Conservation (phyloP, 2,888 invertebrate genomes). For the Mimumesa dahlbomi region DNA sequence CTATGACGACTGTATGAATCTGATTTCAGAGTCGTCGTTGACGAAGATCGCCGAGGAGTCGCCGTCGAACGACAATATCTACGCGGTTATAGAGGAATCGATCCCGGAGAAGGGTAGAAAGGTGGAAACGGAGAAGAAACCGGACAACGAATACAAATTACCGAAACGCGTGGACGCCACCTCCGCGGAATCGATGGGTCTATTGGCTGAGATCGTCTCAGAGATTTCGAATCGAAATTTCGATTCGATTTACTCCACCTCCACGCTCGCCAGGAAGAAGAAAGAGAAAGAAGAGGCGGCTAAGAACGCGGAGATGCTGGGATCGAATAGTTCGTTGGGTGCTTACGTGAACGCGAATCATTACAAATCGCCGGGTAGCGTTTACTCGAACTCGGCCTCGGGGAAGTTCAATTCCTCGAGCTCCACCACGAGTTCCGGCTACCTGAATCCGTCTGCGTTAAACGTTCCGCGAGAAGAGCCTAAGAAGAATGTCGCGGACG, state of each 20-base stretch:
- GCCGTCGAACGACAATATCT: slow-evolving; percentile 87
- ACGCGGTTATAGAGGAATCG: slow-evolving; percentile 92
- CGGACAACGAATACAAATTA: slow-evolving; percentile 77
- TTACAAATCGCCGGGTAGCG: slow-evolving; percentile 84
- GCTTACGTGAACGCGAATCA: slow-evolving; percentile 83
- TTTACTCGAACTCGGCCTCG: slow-evolving; percentile 83
- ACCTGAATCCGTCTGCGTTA: slow-evolving; percentile 87
- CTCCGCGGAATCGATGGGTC: slow-evolving; percentile 86
- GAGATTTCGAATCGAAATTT: slow-evolving; percentile 93
- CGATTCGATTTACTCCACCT: slow-evolving; percentile 92
- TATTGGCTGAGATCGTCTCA: slow-evolving; percentile 92
- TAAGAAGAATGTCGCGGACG: slow-evolving; percentile 46
- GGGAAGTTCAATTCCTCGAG: slow-evolving; percentile 83
- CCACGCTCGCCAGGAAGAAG: slow-evolving; percentile 85
- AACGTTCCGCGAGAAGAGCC: slow-evolving; percentile 82
- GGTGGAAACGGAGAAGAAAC: slow-evolving; percentile 67
- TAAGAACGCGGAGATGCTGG: slow-evolving; percentile 64
- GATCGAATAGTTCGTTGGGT: slow-evolving; percentile 77
- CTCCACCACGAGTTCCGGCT: slow-evolving; percentile 87
- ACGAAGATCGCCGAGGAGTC: slow-evolving; percentile 85
- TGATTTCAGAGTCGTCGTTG: slow-evolving; percentile 83
- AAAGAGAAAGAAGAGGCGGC: slow-evolving; percentile 79
- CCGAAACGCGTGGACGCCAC: slow-evolving; percentile 82
- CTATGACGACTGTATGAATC: slow-evolving; percentile 90
- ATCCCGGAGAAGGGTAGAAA: slow-evolving; percentile 80